Percentiles rank a stretch among this genome's conserved stretches.
These are phyloP conservation scores for Apodemia hepburni DNA, from an alignment of 2,888 invertebrate genomes.

Conservation along the genomic window DNA sequence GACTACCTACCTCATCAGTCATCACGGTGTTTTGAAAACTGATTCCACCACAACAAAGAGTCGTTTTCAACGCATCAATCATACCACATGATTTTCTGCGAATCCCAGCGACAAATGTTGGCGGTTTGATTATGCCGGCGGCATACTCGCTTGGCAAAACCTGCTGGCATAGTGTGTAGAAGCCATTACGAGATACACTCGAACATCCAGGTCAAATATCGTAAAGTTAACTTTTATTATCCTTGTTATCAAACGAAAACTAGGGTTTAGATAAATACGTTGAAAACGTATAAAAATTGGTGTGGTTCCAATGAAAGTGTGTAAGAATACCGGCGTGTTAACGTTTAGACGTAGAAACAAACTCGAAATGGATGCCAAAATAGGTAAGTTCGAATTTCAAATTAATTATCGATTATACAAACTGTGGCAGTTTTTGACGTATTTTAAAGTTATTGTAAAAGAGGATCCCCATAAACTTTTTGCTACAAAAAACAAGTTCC, in stretches of 20 bases:
- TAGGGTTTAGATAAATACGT: constrained; percentile 27
- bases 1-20: too few species aligned
- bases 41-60: too few species aligned
- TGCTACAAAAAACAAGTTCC: neutral
- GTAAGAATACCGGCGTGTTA: constrained; percentile 17
- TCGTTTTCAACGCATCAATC: too few species aligned
- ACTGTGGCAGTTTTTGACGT: neutral
- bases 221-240: constrained; percentile 34
- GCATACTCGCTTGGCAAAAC: too few species aligned
- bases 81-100: too few species aligned
- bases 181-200: constrained; percentile 14
- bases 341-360: constrained; percentile 23
- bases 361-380: constrained; percentile 1
- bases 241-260: constrained; percentile 51
- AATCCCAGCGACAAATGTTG: too few species aligned
- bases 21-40: too few species aligned
- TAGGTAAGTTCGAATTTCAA: neutral
- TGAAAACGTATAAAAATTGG: constrained; percentile 44
- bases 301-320: constrained; percentile 33
- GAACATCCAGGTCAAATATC: constrained; percentile 19
- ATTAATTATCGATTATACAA: neutral
- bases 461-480: neutral
- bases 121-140: too few species aligned
- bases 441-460: neutral
- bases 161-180: too few species aligned